Conservation (phyloP, 2,888 invertebrate genomes). For the Oscheius sp. region DNA sequence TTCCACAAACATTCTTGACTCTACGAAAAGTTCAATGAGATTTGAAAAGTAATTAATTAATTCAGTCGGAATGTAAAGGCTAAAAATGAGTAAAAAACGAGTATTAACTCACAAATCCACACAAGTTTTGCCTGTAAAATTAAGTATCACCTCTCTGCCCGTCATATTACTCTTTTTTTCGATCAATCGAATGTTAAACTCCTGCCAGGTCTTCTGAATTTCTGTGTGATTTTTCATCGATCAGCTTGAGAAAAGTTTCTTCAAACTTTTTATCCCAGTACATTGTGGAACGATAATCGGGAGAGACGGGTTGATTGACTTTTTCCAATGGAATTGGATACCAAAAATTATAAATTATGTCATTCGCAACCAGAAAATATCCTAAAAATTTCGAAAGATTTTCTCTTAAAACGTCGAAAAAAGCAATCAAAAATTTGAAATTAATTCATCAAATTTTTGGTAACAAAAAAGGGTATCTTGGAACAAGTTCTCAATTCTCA, state of each 20-base stretch:
- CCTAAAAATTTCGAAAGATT: neutral
- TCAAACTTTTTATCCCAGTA: neutral
- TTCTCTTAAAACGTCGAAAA: too few species aligned
- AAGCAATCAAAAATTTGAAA: too few species aligned
- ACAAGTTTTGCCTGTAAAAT: conserved; percentile 17
- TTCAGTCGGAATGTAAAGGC: neutral
- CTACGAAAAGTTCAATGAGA: neutral
- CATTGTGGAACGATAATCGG: neutral
- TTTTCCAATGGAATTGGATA: conserved; percentile 3
- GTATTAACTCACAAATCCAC: neutral
- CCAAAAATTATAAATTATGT: conserved; percentile 12
- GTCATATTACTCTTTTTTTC: too few species aligned
- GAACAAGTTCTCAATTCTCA: neutral
- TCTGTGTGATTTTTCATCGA: neutral
- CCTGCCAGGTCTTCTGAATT: neutral
- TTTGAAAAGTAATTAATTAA: neutral
- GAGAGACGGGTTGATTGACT: neutral
- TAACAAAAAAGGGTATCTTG: too few species aligned
- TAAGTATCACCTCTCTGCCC: neutral
- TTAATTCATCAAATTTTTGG: too few species aligned
- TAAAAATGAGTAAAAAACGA: neutral
- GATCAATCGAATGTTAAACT: too few species aligned
- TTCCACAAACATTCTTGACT: conserved; percentile 9
- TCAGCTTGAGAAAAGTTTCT: neutral
- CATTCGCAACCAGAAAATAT: conserved; percentile 11